Percentiles rank a stretch among this genome's conserved stretches.
Conservation (phyloP, 2,113 vertebrate genomes). For the Xiphophorus hellerii region DNA sequence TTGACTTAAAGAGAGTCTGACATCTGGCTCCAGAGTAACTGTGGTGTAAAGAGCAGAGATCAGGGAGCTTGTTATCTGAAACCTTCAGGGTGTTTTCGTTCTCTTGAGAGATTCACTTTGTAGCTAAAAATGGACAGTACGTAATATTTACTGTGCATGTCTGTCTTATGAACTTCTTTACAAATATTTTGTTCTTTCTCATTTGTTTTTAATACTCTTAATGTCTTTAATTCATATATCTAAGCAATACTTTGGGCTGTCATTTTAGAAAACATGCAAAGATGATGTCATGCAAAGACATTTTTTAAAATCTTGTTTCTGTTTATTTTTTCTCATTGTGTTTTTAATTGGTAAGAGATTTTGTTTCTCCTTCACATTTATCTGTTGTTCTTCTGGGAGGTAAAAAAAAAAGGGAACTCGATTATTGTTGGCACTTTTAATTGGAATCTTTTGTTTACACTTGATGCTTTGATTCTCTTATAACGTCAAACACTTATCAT, state of each 20-base stretch:
- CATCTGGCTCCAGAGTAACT: slow-evolving; percentile 62
- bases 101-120: slow-evolving; percentile 29
- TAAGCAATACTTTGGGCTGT: not conserved
- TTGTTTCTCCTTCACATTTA: slow-evolving; percentile 5
- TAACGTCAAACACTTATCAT: slow-evolving; percentile 7
- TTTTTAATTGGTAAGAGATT: slow-evolving; percentile 35
- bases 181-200: not conserved
- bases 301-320: not conserved
- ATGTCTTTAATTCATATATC: not conserved
- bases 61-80: slow-evolving; percentile 72
- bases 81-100: slow-evolving; percentile 48
- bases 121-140: slow-evolving; percentile 39
- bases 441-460: slow-evolving; percentile 18
- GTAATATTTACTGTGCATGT: slow-evolving; percentile 11
- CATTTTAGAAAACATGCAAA: not conserved
- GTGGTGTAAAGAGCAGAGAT: slow-evolving; percentile 64
- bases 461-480: slow-evolving; percentile 13
- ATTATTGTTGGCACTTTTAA: slow-evolving; percentile 22
- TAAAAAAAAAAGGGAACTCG: not conserved
- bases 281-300: not conserved
- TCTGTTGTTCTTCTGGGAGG: slow-evolving; percentile 20
- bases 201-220: no score
- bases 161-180: slow-evolving; percentile 15
- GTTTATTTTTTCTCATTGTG: slow-evolving; percentile 37
- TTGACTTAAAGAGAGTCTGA: slow-evolving; percentile 52